Evolutionary conservation across 2,113 vertebrate genomes (phyloP).

Genomic region (Tinamus guttatus): DNA sequence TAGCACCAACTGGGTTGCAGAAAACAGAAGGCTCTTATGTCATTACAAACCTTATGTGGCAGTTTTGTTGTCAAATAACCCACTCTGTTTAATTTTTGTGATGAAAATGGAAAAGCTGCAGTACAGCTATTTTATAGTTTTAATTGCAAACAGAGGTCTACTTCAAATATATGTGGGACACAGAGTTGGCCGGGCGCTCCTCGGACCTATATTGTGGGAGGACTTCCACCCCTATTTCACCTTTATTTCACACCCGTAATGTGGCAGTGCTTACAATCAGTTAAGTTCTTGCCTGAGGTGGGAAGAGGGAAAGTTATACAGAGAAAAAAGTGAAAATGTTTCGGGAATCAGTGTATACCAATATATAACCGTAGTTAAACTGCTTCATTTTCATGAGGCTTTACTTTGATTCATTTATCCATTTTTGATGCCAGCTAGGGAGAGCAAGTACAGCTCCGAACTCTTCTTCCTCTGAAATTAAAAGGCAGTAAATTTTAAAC

Average conservation of each 20-base stretch:
- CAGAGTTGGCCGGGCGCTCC: rapidly evolving
- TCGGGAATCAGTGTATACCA: not conserved
- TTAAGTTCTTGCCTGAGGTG: not conserved
- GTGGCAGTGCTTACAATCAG: rapidly evolving
- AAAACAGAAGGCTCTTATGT: not conserved
- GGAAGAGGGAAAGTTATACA: not conserved
- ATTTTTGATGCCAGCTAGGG: slow-evolving; percentile 43
- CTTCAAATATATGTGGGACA: rapidly evolving
- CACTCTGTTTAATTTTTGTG: not conserved
- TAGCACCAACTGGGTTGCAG: rapidly evolving
- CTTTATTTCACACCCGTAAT: not conserved
- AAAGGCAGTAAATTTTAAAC: slow-evolving; percentile 72
- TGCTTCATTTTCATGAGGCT: slow-evolving; percentile 62
- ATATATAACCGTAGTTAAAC: slow-evolving; percentile 27
- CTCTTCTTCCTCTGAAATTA: slow-evolving; percentile 60
- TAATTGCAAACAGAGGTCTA: not conserved
- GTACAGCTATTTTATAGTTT: not conserved
- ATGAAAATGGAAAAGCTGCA: not conserved
- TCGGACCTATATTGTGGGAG: rapidly evolving
- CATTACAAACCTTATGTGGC: not conserved
- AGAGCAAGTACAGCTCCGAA: slow-evolving; percentile 31
- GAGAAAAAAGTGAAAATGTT: not conserved
- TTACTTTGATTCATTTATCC: slow-evolving; percentile 61
- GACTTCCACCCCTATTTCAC: not conserved
- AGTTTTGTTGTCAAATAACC: not conserved